Evolutionary conservation across 2,113 vertebrate genomes (phyloP).

Genomic region (Prinia subflava): DNA sequence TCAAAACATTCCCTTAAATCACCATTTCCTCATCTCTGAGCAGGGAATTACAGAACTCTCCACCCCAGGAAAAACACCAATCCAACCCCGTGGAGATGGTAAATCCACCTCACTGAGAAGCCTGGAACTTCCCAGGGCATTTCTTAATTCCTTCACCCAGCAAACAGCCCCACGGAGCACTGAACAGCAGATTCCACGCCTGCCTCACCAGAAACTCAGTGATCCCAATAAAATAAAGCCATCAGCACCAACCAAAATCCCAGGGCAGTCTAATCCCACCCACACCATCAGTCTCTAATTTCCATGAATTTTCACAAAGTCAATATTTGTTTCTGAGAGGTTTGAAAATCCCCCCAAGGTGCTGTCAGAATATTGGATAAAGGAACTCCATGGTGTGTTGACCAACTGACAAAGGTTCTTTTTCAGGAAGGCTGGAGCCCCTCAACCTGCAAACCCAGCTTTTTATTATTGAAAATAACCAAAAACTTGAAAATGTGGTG

Average conservation of each 20-base stretch:
- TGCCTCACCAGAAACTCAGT: neutral
- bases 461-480: neutral
- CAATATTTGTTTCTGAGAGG: neutral
- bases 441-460: neutral
- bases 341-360: neutral
- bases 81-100: neutral
- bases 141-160: neutral
- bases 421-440: neutral
- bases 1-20: accelerated
- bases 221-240: neutral
- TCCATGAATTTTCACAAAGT: neutral
- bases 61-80: neutral
- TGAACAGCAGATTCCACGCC: neutral
- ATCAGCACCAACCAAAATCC: neutral
- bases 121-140: neutral
- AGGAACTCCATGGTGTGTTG: accelerated
- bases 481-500: neutral
- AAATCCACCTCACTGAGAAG: neutral
- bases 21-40: neutral
- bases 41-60: neutral
- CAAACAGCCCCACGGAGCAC: neutral
- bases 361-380: neutral
- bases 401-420: neutral
- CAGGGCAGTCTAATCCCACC: neutral
- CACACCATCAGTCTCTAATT: accelerated